A percentile compares a stretch with the other conserved stretches of the same genome.
Conservation (phyloP, 2,888 invertebrate species). For the Eurytoma adleriae region DNA sequence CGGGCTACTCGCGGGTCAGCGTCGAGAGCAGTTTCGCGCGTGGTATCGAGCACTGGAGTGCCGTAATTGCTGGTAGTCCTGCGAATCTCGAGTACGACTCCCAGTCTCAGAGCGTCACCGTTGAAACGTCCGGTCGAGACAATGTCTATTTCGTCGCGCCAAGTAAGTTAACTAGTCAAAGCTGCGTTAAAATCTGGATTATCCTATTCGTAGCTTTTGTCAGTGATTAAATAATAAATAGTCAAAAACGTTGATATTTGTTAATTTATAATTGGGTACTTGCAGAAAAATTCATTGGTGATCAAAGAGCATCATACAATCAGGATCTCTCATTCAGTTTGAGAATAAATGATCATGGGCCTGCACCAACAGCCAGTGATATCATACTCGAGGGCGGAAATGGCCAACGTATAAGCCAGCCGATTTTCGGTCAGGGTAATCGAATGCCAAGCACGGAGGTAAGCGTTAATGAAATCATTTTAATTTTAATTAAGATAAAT, state of each 20-base stretch:
- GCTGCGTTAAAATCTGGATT: too few relatives aligned
- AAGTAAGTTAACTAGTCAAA: conserved; percentile 72
- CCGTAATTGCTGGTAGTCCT: conserved; percentile 79
- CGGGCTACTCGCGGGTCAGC: conserved; percentile 86
- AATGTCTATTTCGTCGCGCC: conserved; percentile 95
- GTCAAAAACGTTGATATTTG: too few relatives aligned
- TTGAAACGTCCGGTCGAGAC: conserved; percentile 84
- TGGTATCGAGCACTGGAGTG: conserved; percentile 91
- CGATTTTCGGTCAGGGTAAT: conserved; percentile 95
- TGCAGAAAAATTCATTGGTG: conserved; percentile 88
- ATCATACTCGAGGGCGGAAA: conserved; percentile 91
- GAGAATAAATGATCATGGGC: conserved; percentile 88
- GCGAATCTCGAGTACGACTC: conserved; percentile 84
- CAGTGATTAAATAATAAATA: too few relatives aligned
- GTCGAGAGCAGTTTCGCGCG: conserved; percentile 92
- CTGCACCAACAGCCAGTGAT: conserved; percentile 90
- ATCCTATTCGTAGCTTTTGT: too few relatives aligned
- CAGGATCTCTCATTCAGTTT: conserved; percentile 93
- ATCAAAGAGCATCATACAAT: conserved; percentile 96
- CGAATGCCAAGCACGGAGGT: conserved; percentile 86
- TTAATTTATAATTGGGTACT: conserved; percentile 47
- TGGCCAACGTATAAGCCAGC: conserved; percentile 87
- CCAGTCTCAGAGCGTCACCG: conserved; percentile 87
- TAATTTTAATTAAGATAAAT: background rate
- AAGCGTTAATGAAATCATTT: conserved; percentile 58